A percentile compares a stretch with the other conserved stretches of the same genome.
phyloP scores from a whole-genome alignment of 2,113 vertebrate genomes.

The Mormoops blainvillei region DNA sequence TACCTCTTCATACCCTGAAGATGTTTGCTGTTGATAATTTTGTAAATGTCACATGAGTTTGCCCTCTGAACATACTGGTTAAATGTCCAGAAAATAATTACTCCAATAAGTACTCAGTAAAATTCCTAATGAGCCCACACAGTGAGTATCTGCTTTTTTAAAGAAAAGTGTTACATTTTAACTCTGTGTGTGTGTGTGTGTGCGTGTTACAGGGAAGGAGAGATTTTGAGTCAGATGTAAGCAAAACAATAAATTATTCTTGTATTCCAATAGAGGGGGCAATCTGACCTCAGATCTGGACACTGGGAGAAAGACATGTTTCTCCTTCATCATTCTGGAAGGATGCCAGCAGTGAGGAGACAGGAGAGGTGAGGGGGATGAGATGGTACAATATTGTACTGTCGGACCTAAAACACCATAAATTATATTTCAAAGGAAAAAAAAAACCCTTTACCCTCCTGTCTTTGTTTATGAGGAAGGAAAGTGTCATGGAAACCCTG shows the following conservation, averaged over 20 bases:
- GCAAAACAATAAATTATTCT: constrained; percentile 34
- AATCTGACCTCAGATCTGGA: neutral
- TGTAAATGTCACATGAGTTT: neutral
- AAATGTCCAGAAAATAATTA: neutral
- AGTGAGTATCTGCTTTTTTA: neutral
- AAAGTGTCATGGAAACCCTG: constrained; percentile 14
- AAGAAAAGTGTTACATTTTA: neutral
- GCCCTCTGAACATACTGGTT: neutral
- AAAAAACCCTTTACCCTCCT: neutral
- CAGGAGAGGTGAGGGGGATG: neutral
- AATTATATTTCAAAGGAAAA: neutral
- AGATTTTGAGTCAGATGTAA: constrained; percentile 25
- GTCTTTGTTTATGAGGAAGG: neutral
- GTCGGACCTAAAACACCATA: neutral
- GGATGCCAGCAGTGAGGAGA: neutral
- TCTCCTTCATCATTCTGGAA: constrained; percentile 18
- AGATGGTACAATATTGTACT: neutral
- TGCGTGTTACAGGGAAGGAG: neutral
- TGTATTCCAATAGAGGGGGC: neutral
- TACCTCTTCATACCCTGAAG: neutral
- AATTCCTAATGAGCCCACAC: neutral
- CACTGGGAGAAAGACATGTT: neutral
- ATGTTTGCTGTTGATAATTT: neutral
- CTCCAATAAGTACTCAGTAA: neutral
- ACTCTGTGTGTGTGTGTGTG: neutral